Evolutionary conservation across 2,888 invertebrate genomes (phyloP).

Genomic region (Xanthorhoe spadicearia): DNA sequence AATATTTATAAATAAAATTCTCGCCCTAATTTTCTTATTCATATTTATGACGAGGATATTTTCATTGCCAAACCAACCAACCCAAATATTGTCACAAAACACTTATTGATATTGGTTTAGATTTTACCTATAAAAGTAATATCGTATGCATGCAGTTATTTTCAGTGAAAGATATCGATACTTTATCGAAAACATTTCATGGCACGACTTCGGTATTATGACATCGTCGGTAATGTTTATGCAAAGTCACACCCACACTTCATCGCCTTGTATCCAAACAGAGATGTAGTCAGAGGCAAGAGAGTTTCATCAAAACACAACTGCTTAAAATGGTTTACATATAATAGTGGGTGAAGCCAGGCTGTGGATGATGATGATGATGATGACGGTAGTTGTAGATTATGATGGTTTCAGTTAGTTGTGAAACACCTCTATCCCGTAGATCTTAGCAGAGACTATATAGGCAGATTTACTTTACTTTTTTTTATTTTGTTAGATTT

Average conservation of each 20-base stretch:
- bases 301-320: neutral
- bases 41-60: too few relatives aligned
- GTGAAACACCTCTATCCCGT: too few relatives aligned
- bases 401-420: too few relatives aligned
- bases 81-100: neutral
- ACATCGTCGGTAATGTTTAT: conserved; percentile 69
- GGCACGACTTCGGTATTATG: conserved; percentile 51
- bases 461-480: too few relatives aligned
- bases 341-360: too few relatives aligned
- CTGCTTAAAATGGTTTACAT: neutral
- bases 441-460: too few relatives aligned
- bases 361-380: too few relatives aligned
- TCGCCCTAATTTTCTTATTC: too few relatives aligned
- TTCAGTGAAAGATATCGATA: conserved; percentile 30
- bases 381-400: too few relatives aligned
- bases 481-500: too few relatives aligned
- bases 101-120: neutral
- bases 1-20: too few relatives aligned
- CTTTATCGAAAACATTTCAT: conserved; percentile 32
- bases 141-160: conserved; percentile 11
- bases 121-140: conserved; percentile 1
- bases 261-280: conserved; percentile 70
- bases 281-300: conserved; percentile 17
- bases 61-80: neutral
- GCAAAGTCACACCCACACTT: conserved; percentile 71